Conservation (phyloP, 2,113 vertebrate genomes). For the Pampusana beccarii region DNA sequence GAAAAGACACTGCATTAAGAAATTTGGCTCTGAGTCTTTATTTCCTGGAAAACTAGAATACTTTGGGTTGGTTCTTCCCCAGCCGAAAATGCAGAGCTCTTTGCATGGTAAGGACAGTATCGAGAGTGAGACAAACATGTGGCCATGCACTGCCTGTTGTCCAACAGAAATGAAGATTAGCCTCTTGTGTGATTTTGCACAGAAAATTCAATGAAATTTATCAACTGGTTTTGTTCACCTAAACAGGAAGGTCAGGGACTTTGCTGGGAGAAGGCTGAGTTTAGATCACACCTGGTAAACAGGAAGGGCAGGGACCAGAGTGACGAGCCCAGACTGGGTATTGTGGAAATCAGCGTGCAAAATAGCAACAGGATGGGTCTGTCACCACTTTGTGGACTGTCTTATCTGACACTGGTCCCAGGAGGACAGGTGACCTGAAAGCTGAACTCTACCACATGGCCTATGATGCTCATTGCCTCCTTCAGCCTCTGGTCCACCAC, state of each 20-base stretch:
- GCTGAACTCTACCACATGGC: not conserved
- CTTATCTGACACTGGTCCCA: not conserved
- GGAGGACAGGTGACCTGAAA: not conserved
- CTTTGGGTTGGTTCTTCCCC: not conserved
- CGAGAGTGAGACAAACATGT: not conserved
- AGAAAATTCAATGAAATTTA: not conserved
- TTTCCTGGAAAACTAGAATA: conserved; percentile 24
- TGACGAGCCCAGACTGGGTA: not conserved
- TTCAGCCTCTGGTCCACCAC: not conserved
- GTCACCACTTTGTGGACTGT: not conserved
- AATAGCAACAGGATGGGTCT: conserved; percentile 55
- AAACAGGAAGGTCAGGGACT: not conserved
- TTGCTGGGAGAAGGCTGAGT: not conserved
- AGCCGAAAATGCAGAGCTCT: conserved; percentile 10
- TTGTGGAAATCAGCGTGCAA: not conserved
- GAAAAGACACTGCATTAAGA: not conserved
- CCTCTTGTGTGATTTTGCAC: not conserved
- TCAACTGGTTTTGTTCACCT: not conserved
- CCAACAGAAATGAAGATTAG: not conserved
- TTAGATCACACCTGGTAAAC: conserved; percentile 39
- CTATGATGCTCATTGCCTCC: not conserved
- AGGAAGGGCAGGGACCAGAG: conserved; percentile 46
- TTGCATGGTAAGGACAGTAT: not conserved
- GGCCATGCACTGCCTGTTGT: not conserved
- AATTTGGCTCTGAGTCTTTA: not conserved